Base-by-base conservation (phyloP, 2,797 vertebrate genomes). In the Sebastes cheni region DNA sequence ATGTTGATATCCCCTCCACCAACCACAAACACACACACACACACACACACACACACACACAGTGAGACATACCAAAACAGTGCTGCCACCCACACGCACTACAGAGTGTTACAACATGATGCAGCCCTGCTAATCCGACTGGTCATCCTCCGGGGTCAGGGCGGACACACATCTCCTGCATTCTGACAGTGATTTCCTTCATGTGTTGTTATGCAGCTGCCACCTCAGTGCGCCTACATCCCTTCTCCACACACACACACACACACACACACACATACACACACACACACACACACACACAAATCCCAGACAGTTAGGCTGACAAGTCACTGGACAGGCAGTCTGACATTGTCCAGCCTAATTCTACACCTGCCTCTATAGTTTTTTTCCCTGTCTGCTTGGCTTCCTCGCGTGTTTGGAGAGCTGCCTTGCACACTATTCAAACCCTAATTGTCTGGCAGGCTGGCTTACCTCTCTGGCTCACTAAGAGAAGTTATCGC, bases 161-260 rank as follows among this genome's bases (percentile, higher is more conserved):
- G 80, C 85, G 88, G 91, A 92, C 87, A 91, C 89, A 80, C 83
- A 66, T 89, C 88, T 91, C 81, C 81, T 27, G 75, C 74, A n/a
- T 55, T 71, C 74, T 92, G 91, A 92, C 88, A 93, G 77, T 92
- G 89, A 93, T 92, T 91, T 92, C 86, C 88, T 85, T 68, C 36
- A 86, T 88, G 90, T 86, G 82, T 76, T 79, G 88, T 91, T 86
- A 79, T 79, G 83, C 84, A 83, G 90, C 89, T 90, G 84, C 83
- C 77, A 77, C 84, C 79, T 77, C 72, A 25, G 67, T 36, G 78
- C 52, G 59, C 52, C 68, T 79, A 23, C 68, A 16, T 50, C 60
- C 34, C 64, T 27, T 62, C 54, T 25, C 9, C 69, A 42, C 60
- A 67, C 62, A 25, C 16, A 52, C 66, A 13, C 39, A 54, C 22